Percentiles rank a stretch among this genome's conserved stretches.
Evolutionary conservation across 2,888 invertebrate species (phyloP).

Genomic region (Nasonovia ribisnigri): DNA sequence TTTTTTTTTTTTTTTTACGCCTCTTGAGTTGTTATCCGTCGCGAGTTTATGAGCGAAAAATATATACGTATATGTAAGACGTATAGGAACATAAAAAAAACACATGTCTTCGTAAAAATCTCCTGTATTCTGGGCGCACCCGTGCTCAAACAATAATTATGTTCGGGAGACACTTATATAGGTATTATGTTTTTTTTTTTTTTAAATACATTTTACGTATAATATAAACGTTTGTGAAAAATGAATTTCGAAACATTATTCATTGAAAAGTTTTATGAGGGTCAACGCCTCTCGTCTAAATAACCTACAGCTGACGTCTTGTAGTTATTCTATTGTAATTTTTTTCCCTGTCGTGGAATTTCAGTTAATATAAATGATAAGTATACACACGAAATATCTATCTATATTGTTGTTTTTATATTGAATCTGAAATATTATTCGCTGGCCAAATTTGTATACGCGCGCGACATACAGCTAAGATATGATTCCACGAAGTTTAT

Average conservation of each 20-base stretch:
- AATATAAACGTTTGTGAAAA: conserved; percentile 23
- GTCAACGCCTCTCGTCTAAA: conserved; percentile 42
- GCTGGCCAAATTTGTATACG: background rate
- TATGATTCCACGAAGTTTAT: background rate
- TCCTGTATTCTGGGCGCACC: background rate
- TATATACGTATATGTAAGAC: background rate
- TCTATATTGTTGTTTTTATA: background rate
- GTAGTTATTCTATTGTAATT: conserved; percentile 26
- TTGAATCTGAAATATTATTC: background rate
- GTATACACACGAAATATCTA: background rate
- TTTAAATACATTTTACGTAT: background rate
- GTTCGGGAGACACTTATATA: conserved; percentile 25
- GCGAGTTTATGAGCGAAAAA: conserved; percentile 52
- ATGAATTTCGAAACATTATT: conserved; percentile 29
- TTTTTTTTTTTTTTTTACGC: conserved; percentile 49
- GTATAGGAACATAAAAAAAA: conserved; percentile 22
- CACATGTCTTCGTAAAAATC: conserved; percentile 49
- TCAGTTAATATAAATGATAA: conserved; percentile 15
- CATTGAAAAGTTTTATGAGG: conserved; percentile 52
- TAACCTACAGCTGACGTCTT: background rate
- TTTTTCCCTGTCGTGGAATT: background rate
- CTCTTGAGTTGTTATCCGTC: conserved; percentile 40
- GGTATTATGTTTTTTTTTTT: background rate
- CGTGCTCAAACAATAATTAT: conserved; percentile 62
- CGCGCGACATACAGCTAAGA: background rate